phyloP scores from a whole-genome alignment of 2,113 vertebrate species.

The Ptyas mucosa region DNA sequence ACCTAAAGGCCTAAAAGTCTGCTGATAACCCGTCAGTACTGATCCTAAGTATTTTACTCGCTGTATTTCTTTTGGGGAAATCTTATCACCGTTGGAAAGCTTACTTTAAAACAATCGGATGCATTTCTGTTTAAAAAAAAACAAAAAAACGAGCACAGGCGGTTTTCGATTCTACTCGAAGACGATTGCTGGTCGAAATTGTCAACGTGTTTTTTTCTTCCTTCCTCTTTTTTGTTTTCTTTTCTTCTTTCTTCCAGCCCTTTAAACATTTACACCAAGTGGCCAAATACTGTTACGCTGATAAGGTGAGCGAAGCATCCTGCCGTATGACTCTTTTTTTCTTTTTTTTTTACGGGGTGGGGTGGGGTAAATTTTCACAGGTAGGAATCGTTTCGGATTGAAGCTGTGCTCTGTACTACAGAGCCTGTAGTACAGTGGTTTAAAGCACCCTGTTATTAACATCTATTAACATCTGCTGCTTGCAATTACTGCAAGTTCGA shows the following conservation, averaged over 20 bases:
- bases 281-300: slow-evolving; percentile 93
- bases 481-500: too few relatives aligned
- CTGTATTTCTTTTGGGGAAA: background rate
- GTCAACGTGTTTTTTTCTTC: background rate
- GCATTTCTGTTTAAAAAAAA: background rate
- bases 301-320: slow-evolving; percentile 76
- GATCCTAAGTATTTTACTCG: background rate
- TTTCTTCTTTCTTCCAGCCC: too few relatives aligned
- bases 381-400: background rate
- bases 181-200: background rate
- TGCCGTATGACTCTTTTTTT: background rate
- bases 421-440: too few relatives aligned
- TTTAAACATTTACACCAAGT: slow-evolving; percentile 89
- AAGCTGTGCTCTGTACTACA: background rate
- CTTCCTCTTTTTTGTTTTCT: background rate
- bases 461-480: too few relatives aligned
- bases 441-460: too few relatives aligned
- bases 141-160: background rate
- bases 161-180: background rate
- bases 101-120: background rate
- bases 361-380: background rate
- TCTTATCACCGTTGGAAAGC: background rate
- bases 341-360: too few relatives aligned
- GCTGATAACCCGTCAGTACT: background rate
- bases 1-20: background rate